Evolutionary conservation across 2,113 vertebrate species (phyloP), one percentile per base, ranked within the genome.

Genomic region (Colinus virginianus): DNA sequence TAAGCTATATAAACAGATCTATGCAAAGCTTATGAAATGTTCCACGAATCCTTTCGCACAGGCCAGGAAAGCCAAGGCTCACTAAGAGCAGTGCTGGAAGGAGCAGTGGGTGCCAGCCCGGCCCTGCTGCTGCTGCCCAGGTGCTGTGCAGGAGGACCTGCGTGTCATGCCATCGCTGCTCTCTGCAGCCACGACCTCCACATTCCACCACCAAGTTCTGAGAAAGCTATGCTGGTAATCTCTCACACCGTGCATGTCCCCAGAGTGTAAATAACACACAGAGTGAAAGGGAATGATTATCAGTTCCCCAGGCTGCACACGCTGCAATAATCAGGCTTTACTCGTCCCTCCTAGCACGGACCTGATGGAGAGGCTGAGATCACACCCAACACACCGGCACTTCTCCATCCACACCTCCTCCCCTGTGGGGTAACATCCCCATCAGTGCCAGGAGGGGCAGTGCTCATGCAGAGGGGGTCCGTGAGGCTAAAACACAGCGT

Each of bases 371-470:
- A 92, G 69, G 80, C 67, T 53, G 62, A 75, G 79, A 88, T 71
- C 61, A 76, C 94, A 78, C 84, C 63, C 76, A 22, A 53, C 28
- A 51, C 66, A 62, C 1, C n/a, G 70, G 92, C 80, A 49, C 66
- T 64, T 36, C 68, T 96, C 88, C 86, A 93, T 84, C 42, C 86
- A 90, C 79, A 82, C 84, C 96, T 94, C 53, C 84, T 84, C 18
- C 51, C 75, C 67, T 36, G 61, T 2, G 36, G 63, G 51, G 77
- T 30, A 84, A 81, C 79, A 70, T 78, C 68, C 71, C 36, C 43
- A 71, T 63, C 11, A 67, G 38, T 0, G 6, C 34, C 38, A 86
- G 64, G 0, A 70, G 34, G 75, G 64, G 68, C 75, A 77, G 78
- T 51, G 43, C 77, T 34, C 82, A 2, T 19, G 34, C 21, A 12